Base-by-base conservation (phyloP, 2,113 vertebrate genomes). In the Nansenia antarctica region DNA sequence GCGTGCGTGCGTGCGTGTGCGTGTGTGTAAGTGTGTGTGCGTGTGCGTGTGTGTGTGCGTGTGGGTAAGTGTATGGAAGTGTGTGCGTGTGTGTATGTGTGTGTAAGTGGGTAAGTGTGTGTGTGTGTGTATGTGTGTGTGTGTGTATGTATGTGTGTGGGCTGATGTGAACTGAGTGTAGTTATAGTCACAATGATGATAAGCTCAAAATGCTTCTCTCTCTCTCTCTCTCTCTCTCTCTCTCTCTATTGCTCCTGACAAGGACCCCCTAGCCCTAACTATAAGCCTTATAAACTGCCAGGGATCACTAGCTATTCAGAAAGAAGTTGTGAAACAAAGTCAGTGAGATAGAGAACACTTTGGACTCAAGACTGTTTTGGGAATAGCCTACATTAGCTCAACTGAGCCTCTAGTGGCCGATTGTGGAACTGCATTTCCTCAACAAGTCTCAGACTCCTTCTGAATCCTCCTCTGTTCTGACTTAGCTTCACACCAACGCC, bases 341-440 rank as follows among this genome's bases (percentile, higher is more conserved):
- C 9, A 53, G 57, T 60, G 8, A 67, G 27, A 59, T 52, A 76
- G 22, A 1, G 1, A 45, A 72, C 70, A 74, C 29, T 49, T 60
- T 72, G 12, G n/a, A 7, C 8, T 69, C 20, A 29, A 62, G n/a
- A 27, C 9, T 35, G 22, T 35, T 15, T 73, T 27, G 1, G 53
- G 62, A 64, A 57, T 66, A 2, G 24, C 71, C 39, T 42, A n/a
- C n/a, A n/a, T n/a, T 26, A 81, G 81, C 74, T 78, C 73, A 79
- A 66, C 30, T 54, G 69, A 74, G 69, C 88, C 85, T 84, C 90
- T 87, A 80, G 89, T 90, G 90, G 88, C 42, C 35, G 35, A 5
- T 69, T 53, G 12, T 15, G 47, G 27, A 62, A 82, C 26, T 71
- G 45, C 2, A 0, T 39, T 20, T 3, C 54, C 24, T 55, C 0